These are phyloP conservation scores for Anniella stebbinsi DNA, from an alignment of 2,797 vertebrate genomes.

Conservation along the genomic window DNA sequence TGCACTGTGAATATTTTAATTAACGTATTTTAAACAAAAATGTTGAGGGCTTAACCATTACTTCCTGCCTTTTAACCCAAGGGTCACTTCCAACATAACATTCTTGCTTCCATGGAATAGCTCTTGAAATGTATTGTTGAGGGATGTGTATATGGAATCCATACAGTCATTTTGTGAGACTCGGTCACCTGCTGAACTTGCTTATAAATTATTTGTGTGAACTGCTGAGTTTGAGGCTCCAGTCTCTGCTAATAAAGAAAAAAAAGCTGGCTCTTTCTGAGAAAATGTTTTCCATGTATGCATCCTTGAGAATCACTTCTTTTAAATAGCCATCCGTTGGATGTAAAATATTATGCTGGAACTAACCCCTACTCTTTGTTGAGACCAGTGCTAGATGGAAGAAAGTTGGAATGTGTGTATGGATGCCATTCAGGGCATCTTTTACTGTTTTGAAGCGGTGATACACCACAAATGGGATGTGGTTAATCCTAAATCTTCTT, in stretches of 20 bases:
- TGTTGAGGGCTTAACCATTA: slow-evolving; percentile 68
- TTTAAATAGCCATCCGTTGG: slow-evolving; percentile 1
- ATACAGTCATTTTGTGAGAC: not conserved
- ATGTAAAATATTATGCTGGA: slow-evolving; percentile 16
- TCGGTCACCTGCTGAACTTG: not conserved
- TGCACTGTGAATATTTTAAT: slow-evolving; percentile 48
- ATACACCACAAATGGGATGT: slow-evolving; percentile 32
- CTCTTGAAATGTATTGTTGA: slow-evolving; percentile 7
- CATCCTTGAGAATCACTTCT: not conserved
- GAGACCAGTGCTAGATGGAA: slow-evolving; percentile 62
- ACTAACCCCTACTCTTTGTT: slow-evolving; percentile 46
- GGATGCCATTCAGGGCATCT: slow-evolving; percentile 56
- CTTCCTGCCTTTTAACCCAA: slow-evolving; percentile 69
- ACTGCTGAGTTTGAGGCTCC: not conserved
- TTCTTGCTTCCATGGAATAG: slow-evolving; percentile 12
- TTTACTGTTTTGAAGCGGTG: slow-evolving; percentile 51
- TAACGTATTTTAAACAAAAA: slow-evolving; percentile 56
- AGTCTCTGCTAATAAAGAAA: not conserved
- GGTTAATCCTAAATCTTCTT: slow-evolving; percentile 60
- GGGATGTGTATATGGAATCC: not conserved
- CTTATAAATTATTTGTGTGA: not conserved
- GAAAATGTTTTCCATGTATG: not conserved
- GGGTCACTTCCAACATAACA: slow-evolving; percentile 6
- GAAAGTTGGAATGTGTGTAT: slow-evolving; percentile 48
- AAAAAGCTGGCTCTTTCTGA: not conserved